These are phyloP conservation scores for Chloroceryle inda DNA, from an alignment of 2,797 vertebrate species.

Conservation along the genomic window DNA sequence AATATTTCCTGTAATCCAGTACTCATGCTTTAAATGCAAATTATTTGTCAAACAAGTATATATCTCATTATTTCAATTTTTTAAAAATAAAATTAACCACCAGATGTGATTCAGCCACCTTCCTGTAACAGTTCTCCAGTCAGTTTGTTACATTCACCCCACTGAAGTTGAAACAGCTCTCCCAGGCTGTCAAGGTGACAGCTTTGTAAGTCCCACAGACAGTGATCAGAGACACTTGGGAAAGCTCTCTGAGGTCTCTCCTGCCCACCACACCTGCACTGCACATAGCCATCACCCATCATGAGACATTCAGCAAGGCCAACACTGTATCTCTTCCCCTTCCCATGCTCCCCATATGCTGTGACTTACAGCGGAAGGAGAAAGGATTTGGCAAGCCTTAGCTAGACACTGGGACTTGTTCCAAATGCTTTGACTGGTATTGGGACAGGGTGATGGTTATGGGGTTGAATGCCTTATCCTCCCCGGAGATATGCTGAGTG, in stretches of 20 bases:
- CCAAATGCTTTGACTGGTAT: background rate
- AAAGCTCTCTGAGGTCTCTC: background rate
- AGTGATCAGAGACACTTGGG: background rate
- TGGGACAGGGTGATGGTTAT: background rate
- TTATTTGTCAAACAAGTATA: background rate
- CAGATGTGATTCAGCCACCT: background rate
- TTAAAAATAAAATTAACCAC: background rate
- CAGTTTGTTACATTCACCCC: background rate
- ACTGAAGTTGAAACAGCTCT: conserved; percentile 7
- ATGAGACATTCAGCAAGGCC: rapidly evolving
- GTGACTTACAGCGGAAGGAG: background rate
- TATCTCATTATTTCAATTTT: background rate
- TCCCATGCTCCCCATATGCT: background rate
- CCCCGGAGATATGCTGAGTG: background rate
- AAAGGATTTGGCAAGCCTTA: background rate
- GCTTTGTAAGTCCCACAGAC: background rate
- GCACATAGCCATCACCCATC: background rate
- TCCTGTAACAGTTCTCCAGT: background rate
- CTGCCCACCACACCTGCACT: background rate
- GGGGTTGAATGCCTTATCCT: background rate
- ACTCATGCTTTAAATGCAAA: background rate
- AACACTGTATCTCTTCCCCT: background rate
- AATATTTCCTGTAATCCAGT: background rate
- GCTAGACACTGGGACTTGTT: background rate
- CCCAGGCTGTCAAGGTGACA: background rate